A percentile compares a stretch with the other conserved stretches of the same genome.
phyloP scores from a whole-genome alignment of 2,797 vertebrate species.

The Platalea minor region DNA sequence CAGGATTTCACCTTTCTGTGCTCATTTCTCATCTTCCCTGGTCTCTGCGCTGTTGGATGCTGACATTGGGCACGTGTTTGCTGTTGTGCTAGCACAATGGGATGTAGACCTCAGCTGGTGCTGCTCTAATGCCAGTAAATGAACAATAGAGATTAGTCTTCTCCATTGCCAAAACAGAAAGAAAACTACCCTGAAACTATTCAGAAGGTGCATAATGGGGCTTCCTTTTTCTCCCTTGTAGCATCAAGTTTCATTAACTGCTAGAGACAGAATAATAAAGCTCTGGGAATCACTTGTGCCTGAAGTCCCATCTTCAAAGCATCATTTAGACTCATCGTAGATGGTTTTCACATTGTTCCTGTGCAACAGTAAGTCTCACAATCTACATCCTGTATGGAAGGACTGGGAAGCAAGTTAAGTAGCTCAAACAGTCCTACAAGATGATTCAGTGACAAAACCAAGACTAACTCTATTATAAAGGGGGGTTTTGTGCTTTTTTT shows the following conservation, averaged over 20 bases:
- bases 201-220: background rate
- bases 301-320: background rate
- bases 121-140: background rate
- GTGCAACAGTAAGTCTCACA: background rate
- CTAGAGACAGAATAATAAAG: background rate
- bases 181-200: background rate
- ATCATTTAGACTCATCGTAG: background rate
- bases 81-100: background rate
- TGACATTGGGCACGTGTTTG: rapidly evolving
- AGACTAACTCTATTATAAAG: background rate
- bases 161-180: background rate
- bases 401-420: background rate
- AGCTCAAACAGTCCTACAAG: background rate
- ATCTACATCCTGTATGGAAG: background rate
- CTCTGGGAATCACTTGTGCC: background rate
- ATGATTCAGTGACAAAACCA: background rate
- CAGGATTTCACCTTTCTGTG: background rate
- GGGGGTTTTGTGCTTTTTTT: rapidly evolving
- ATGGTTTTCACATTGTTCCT: background rate
- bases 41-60: background rate
- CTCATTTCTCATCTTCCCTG: background rate
- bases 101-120: background rate
- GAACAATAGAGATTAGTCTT: background rate
- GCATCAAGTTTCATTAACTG: background rate
- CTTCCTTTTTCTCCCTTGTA: background rate